Percentiles rank a stretch among this genome's conserved stretches.
Conservation (phyloP, 2,888 invertebrate species). For the Tipula confusa region DNA sequence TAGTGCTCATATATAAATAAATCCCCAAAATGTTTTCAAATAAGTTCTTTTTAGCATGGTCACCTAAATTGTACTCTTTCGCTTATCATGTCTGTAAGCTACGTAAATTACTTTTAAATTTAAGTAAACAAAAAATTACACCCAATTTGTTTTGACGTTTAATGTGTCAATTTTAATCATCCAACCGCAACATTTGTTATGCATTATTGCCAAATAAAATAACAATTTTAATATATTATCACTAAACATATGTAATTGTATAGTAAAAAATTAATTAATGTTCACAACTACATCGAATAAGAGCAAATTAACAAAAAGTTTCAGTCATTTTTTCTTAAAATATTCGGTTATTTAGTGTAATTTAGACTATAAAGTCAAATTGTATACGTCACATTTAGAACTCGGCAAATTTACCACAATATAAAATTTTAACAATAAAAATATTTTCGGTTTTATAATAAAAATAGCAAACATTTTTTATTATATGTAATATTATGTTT, state of each 20-base stretch:
- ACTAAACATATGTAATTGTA: not conserved
- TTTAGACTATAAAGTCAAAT: not conserved
- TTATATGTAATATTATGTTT: not conserved
- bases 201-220: too few relatives aligned
- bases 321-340: not conserved
- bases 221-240: too few relatives aligned
- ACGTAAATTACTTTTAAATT: too few relatives aligned
- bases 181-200: too few relatives aligned
- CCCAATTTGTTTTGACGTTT: too few relatives aligned
- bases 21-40: too few relatives aligned
- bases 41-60: too few relatives aligned
- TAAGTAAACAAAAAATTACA: too few relatives aligned
- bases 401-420: not conserved
- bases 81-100: too few relatives aligned
- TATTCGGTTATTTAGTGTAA: not conserved
- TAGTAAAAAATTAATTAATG: not conserved
- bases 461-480: not conserved
- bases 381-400: not conserved
- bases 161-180: too few relatives aligned
- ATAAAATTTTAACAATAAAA: not conserved
- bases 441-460: not conserved
- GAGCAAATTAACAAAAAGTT: not conserved
- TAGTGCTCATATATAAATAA: too few relatives aligned
- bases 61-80: too few relatives aligned
- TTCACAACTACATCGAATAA: not conserved